Conservation (phyloP, 2,797 vertebrate species). For the Neoniphon sammara region DNA sequence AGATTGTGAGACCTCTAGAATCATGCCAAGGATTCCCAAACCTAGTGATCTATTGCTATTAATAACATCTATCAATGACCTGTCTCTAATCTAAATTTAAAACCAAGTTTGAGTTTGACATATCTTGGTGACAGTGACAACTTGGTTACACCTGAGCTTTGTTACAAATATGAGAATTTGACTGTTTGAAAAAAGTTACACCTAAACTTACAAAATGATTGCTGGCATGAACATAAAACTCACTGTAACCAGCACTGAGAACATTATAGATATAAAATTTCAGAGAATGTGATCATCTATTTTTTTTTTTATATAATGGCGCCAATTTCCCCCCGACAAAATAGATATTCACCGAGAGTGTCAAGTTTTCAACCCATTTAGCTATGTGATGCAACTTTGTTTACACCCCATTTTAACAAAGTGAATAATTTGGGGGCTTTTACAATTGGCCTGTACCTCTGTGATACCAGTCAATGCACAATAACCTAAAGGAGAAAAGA, state of each 20-base stretch:
- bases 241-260: too few species aligned
- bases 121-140: conserved; percentile 23
- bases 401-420: conserved; percentile 86
- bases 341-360: background rate
- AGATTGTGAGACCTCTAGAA: conserved; percentile 77
- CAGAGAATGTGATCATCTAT: background rate
- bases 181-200: background rate
- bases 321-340: too few species aligned
- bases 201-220: too few species aligned
- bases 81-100: conserved; percentile 70
- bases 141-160: conserved; percentile 2
- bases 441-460: conserved; percentile 98
- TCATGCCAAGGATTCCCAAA: conserved; percentile 75
- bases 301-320: background rate
- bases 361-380: conserved; percentile 10
- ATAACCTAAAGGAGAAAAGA: conserved; percentile 98
- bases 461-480: conserved; percentile 93
- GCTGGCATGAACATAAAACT: too few species aligned
- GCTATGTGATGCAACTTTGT: conserved; percentile 84
- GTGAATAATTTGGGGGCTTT: conserved; percentile 82
- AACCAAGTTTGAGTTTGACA: conserved; percentile 53
- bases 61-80: conserved; percentile 81
- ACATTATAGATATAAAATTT: background rate
- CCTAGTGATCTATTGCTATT: conserved; percentile 76
- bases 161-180: background rate